Evolutionary conservation across 37 sponge, comb jelly and placozoan genomes (phyloP).

Genomic region (Dysidea cf. avara): DNA sequence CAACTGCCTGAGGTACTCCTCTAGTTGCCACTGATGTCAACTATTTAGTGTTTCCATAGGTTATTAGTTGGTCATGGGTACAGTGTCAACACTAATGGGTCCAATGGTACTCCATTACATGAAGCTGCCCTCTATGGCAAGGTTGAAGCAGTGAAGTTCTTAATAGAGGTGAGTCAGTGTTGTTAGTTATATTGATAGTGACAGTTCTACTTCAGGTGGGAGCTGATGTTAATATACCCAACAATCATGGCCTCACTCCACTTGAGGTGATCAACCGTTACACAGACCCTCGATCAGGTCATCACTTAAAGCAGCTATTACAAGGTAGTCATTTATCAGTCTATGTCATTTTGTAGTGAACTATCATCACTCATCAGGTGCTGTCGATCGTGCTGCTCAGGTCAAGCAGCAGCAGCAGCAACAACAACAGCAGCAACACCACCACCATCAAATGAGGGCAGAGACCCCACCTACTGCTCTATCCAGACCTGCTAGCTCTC

Average conservation of each 20-base stretch:
- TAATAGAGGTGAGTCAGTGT: constrained; percentile 50
- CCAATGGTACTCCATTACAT: constrained; percentile 79
- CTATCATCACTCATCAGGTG: constrained; percentile 16
- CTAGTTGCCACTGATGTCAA: not conserved
- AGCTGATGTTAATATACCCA: constrained; percentile 43
- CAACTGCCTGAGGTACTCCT: constrained; percentile 12
- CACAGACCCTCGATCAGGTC: constrained; percentile 71
- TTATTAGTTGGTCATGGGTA: constrained; percentile 73
- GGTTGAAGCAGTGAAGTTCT: constrained; percentile 73
- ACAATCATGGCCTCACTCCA: constrained; percentile 64
- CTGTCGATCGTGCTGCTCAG: constrained; percentile 35
- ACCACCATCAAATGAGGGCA: not conserved
- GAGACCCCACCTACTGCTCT: not conserved
- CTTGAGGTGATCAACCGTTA: constrained; percentile 80
- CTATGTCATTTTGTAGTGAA: too few species aligned
- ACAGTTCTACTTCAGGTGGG: constrained; percentile 53
- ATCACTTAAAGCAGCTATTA: constrained; percentile 65
- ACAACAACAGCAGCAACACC: not conserved
- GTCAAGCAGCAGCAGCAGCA: constrained; percentile 34
- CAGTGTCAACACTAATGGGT: constrained; percentile 66
- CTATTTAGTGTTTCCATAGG: constrained; percentile 20
- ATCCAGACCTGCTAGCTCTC: constrained; percentile 13
- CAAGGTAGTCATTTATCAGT: constrained; percentile 45
- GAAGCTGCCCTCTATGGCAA: constrained; percentile 87
- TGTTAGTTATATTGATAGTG: too few species aligned